phyloP scores from a whole-genome alignment of 2,888 invertebrate species.

The Lycia hirtaria region DNA sequence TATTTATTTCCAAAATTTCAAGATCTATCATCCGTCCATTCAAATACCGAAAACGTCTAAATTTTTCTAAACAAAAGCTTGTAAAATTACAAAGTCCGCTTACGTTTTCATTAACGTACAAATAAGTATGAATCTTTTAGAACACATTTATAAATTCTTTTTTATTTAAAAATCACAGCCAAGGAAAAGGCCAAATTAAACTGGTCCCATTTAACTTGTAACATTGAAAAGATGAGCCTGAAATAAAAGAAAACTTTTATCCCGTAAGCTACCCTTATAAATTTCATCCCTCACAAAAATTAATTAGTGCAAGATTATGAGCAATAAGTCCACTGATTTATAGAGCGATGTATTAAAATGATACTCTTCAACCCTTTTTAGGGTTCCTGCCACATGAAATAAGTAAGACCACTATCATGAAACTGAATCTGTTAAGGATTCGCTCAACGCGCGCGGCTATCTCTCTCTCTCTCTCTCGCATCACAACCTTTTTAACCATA shows the following conservation, averaged over 20 bases:
- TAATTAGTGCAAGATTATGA: conserved; percentile 63
- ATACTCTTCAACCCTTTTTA: conserved; percentile 50
- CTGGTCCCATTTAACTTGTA: conserved; percentile 15
- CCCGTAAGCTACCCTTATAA: conserved; percentile 44
- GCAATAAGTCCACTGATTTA: conserved; percentile 62
- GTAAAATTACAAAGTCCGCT: too few species aligned
- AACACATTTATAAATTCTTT: too few species aligned
- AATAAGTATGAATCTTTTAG: too few species aligned
- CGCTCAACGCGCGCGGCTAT: too few species aligned
- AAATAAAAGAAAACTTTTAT: conserved; percentile 29
- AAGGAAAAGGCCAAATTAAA: conserved; percentile 14
- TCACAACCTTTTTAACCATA: too few species aligned
- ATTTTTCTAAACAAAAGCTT: too few species aligned
- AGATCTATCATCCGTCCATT: too few species aligned
- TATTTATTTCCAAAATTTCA: too few species aligned
- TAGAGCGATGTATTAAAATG: conserved; percentile 49
- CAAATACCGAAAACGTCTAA: too few species aligned
- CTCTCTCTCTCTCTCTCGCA: too few species aligned
- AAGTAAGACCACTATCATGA: neutral
- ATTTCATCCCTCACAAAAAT: conserved; percentile 55
- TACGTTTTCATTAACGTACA: too few species aligned
- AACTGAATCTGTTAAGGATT: too few species aligned
- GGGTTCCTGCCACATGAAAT: conserved; percentile 32
- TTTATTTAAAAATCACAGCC: neutral
- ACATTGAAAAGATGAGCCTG: conserved; percentile 24